Evolutionary conservation across 2,888 invertebrate genomes (phyloP).

Genomic region (Dolichopus griseipennis): DNA sequence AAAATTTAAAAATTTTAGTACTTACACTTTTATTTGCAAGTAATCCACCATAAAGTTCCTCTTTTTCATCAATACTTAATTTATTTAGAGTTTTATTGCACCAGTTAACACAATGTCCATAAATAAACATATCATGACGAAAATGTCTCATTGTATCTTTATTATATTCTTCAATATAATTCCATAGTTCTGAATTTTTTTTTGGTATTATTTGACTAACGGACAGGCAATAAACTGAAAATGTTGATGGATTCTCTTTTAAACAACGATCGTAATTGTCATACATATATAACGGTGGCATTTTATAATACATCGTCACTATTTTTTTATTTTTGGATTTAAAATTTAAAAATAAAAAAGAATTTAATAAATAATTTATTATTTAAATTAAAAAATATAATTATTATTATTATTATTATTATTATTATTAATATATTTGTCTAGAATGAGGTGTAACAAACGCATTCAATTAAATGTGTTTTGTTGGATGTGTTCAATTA

Average conservation of each 20-base stretch:
- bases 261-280: slow-evolving; percentile 40
- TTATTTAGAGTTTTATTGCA: slow-evolving; percentile 23
- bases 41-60: neutral
- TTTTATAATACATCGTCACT: slow-evolving; percentile 40
- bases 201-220: too few relatives aligned
- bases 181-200: too few relatives aligned
- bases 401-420: too few relatives aligned
- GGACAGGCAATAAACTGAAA: too few relatives aligned
- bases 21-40: neutral
- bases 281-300: slow-evolving; percentile 36
- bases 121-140: slow-evolving; percentile 34
- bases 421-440: too few relatives aligned
- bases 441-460: too few relatives aligned
- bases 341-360: too few relatives aligned
- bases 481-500: too few relatives aligned
- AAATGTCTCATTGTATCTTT: slow-evolving; percentile 31
- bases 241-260: slow-evolving; percentile 23
- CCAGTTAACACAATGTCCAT: slow-evolving; percentile 31
- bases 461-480: too few relatives aligned
- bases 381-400: too few relatives aligned
- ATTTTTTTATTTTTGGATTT: neutral
- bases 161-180: neutral
- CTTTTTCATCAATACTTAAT: neutral
- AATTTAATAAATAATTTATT: too few relatives aligned
- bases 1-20: too few relatives aligned